A percentile compares a stretch with the other conserved stretches of the same genome.
phyloP scores from a whole-genome alignment of 1,140 invertebrate species.

The Microplitis demolitor region DNA sequence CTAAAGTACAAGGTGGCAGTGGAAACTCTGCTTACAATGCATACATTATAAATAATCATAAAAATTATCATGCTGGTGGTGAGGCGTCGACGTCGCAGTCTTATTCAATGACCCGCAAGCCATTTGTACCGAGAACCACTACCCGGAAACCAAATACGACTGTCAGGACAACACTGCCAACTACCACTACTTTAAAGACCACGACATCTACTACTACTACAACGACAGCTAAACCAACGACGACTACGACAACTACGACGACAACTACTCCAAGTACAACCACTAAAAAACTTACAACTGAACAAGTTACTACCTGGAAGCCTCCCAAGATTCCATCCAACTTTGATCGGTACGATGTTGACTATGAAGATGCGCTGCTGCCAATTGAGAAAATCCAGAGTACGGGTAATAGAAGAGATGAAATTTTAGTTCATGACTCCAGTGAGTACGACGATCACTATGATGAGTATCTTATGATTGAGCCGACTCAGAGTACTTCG shows the following conservation, averaged over 20 bases:
- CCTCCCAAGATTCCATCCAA: slow-evolving; percentile 45
- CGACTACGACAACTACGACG: slow-evolving; percentile 44
- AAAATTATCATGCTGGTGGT: slow-evolving; percentile 52
- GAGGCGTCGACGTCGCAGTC: slow-evolving; percentile 30
- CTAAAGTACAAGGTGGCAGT: slow-evolving; percentile 70
- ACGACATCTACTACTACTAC: slow-evolving; percentile 47
- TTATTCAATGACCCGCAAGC: slow-evolving; percentile 34
- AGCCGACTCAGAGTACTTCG: slow-evolving; percentile 11
- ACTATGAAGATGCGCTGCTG: slow-evolving; percentile 39
- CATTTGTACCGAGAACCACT: slow-evolving; percentile 36
- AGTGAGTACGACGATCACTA: slow-evolving; percentile 11
- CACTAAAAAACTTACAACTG: slow-evolving; percentile 29
- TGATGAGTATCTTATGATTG: neutral
- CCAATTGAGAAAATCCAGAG: slow-evolving; percentile 27
- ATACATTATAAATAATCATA: slow-evolving; percentile 65
- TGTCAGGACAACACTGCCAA: neutral
- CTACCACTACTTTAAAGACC: slow-evolving; percentile 40
- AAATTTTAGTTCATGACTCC: neutral
- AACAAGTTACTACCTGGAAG: slow-evolving; percentile 23
- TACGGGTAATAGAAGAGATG: slow-evolving; percentile 17
- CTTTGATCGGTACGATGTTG: slow-evolving; percentile 46
- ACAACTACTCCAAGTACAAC: slow-evolving; percentile 28
- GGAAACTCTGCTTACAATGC: slow-evolving; percentile 61
- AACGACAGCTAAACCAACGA: slow-evolving; percentile 46
- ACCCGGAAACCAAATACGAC: slow-evolving; percentile 32